Evolutionary conservation across 2,113 vertebrate species (phyloP), one percentile per base, ranked within the genome.

Genomic region (Panurus biarmicus): DNA sequence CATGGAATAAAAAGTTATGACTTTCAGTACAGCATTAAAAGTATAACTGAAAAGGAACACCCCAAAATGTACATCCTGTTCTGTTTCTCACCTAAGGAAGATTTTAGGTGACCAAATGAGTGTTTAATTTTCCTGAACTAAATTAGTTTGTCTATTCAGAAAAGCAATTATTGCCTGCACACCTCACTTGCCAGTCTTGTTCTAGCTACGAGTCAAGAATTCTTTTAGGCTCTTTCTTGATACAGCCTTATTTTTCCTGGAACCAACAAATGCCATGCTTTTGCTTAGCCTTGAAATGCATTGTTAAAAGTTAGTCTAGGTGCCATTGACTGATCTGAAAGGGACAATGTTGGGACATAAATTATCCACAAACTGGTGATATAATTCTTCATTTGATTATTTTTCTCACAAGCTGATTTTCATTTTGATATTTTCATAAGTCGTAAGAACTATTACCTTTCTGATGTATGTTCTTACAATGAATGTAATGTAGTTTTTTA

Each of bases 321-420:
- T 73, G 17, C 2, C 7, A 42, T 22, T 58, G 61, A 64, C 5
- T 33, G 24, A 38, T 23, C 11, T 69, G 42, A 74, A 56, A 66
- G 13, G 62, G 12, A 25, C 0, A 4, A 54, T 9, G 12, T 2
- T 18, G 16, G 4, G 5, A 36, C 2, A 7, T 22, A 65, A n/a
- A 53, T 77, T 81, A 40, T 81, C 54, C 47, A 50, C 8, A 62
- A 40, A 5, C 15, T 9, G 3, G 14, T 0, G 0, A 73, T 18
- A 0, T 3, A 78, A 47, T 9, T 64, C 14, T 78, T 54, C 2
- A 24, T 87, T 71, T 31, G 5, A 36, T 78, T 47, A 8, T 23
- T 74, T 35, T 71, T 64, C 29, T 82, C 14, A 71, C 11, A 85
- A 71, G 15, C 5, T 38, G 7, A 60, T 80, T 70, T 69, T 8